These are phyloP conservation scores for Poeciliopsis prolifica DNA, from an alignment of 2,113 vertebrate species.

Conservation along the genomic window DNA sequence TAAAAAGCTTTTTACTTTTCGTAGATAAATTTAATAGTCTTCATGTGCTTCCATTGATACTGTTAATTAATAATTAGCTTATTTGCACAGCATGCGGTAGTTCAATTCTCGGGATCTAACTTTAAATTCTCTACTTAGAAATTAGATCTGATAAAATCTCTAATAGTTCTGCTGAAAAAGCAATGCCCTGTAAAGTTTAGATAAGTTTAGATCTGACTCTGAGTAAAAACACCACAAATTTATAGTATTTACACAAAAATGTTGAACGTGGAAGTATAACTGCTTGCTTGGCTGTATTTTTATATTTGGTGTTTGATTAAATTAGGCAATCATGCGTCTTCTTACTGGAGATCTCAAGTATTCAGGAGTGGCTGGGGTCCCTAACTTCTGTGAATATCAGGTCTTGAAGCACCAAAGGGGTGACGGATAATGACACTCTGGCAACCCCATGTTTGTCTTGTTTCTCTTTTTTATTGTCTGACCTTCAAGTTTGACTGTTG, in stretches of 20 bases:
- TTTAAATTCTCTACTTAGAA: not conserved
- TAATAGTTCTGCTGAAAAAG: not conserved
- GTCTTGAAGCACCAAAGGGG: too few species aligned
- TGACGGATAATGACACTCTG: too few species aligned
- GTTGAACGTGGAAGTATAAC: not conserved
- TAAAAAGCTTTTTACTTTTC: slow-evolving; percentile 5
- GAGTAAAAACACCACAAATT: not conserved
- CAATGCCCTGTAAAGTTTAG: not conserved
- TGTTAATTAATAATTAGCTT: slow-evolving; percentile 10
- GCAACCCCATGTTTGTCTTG: not conserved
- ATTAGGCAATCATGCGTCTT: too few species aligned
- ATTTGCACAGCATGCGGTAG: not conserved
- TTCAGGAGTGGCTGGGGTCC: too few species aligned
- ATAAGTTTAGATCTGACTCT: not conserved
- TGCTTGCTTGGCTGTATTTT: too few species aligned
- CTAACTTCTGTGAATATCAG: too few species aligned
- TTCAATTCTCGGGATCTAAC: not conserved
- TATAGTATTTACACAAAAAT: not conserved
- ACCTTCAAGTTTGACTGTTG: not conserved
- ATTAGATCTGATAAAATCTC: not conserved
- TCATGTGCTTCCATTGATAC: slow-evolving; percentile 19
- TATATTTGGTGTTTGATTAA: too few species aligned
- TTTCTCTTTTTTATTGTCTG: not conserved
- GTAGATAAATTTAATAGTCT: slow-evolving; percentile 17
- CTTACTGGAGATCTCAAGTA: too few species aligned